These are phyloP conservation scores for Nyctereutes procyonoides DNA, from an alignment of 2,113 vertebrate species.

Conservation along the genomic window DNA sequence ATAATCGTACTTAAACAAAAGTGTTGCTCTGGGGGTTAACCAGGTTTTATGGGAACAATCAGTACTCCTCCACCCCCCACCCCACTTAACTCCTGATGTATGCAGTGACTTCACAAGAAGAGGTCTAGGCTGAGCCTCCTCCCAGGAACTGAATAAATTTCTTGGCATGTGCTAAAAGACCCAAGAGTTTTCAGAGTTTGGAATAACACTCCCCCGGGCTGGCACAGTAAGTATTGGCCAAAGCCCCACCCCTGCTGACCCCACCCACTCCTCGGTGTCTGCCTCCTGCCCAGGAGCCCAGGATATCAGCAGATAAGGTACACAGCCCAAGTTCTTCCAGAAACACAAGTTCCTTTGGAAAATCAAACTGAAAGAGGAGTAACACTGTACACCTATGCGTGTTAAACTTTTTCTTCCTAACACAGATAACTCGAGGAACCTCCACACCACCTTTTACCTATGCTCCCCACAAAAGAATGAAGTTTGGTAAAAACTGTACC, in stretches of 20 bases:
- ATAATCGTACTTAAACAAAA: background rate
- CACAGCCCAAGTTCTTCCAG: background rate
- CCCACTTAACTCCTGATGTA: background rate
- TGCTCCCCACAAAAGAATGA: background rate
- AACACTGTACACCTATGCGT: background rate
- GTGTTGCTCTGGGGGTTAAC: background rate
- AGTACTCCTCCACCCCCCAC: background rate
- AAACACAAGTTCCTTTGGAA: slow-evolving; percentile 54
- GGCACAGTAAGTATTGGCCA: slow-evolving; percentile 20
- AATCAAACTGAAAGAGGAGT: slow-evolving; percentile 46
- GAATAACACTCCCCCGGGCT: slow-evolving; percentile 1
- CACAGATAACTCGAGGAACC: background rate
- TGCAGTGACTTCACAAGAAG: background rate
- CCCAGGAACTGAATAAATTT: slow-evolving; percentile 21
- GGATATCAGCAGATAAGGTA: background rate
- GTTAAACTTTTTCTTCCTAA: background rate
- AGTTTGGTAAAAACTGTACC: background rate
- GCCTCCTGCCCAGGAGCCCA: background rate
- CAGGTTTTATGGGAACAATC: background rate
- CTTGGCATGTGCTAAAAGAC: background rate
- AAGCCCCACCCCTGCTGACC: background rate
- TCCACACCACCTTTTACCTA: background rate
- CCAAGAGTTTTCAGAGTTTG: background rate
- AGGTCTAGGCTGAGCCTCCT: background rate
- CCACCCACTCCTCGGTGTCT: background rate